Conservation (phyloP, 2,797 vertebrate species). For the Catostomus latipinnis region DNA sequence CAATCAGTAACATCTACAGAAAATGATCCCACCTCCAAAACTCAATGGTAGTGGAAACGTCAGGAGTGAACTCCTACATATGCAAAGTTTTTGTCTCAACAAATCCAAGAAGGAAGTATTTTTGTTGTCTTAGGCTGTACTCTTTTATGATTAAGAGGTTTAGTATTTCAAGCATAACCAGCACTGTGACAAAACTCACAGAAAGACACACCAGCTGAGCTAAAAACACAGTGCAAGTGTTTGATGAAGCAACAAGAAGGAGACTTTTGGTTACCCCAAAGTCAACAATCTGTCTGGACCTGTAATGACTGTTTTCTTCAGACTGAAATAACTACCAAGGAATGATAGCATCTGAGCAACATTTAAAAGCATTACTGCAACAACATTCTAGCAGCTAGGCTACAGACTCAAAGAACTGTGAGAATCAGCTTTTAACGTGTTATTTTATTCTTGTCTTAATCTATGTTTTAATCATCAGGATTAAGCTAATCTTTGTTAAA, state of each 20-base stretch:
- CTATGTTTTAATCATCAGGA: no score
- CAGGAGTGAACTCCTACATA: background rate
- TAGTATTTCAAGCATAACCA: constrained; percentile 22
- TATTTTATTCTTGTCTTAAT: no score
- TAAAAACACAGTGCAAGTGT: constrained; percentile 9
- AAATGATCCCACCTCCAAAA: background rate
- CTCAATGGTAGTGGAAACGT: background rate
- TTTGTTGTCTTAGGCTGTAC: background rate
- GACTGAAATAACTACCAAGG: constrained; percentile 6
- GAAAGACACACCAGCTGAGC: background rate
- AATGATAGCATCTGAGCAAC: background rate
- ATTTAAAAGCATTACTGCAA: constrained; percentile 4
- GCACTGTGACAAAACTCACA: constrained; percentile 1
- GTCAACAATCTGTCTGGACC: constrained; percentile 1
- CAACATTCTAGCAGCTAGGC: constrained; percentile 2
- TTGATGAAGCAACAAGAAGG: constrained; percentile 23
- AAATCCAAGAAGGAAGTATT: background rate
- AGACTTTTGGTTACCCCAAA: constrained; percentile 19
- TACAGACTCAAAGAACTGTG: background rate
- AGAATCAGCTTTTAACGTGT: background rate
- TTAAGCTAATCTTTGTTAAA: no score
- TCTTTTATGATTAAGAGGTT: constrained; percentile 7
- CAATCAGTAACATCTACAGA: constrained; percentile 33
- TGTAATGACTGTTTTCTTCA: constrained; percentile 26
- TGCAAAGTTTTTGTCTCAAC: background rate